Conservation (phyloP, 2,113 vertebrate species). For the Stictonetta naevosa region DNA sequence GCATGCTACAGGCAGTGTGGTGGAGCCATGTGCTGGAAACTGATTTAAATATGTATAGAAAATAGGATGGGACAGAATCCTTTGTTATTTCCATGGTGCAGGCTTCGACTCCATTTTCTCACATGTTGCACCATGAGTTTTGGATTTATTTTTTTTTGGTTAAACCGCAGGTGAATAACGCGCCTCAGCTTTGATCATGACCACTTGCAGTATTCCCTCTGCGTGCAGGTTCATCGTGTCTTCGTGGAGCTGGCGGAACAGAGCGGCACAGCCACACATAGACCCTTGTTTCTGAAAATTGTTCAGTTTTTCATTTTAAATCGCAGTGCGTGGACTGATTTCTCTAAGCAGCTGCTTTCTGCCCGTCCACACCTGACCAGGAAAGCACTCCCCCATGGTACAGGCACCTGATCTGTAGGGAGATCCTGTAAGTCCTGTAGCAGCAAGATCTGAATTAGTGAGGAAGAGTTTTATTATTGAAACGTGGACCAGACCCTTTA, state of each 20-base stretch:
- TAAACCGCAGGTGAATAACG: not conserved
- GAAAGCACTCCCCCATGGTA: not conserved
- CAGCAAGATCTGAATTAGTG: not conserved
- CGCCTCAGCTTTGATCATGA: not conserved
- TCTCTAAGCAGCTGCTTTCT: not conserved
- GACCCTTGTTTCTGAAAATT: not conserved
- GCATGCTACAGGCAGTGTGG: not conserved
- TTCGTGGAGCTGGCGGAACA: not conserved
- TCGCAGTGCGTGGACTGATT: accelerated
- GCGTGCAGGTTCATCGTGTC: not conserved
- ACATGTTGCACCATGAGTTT: not conserved
- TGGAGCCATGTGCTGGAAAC: accelerated
- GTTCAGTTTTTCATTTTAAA: not conserved
- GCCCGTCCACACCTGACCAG: not conserved
- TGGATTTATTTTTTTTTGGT: not conserved
- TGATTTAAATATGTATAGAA: accelerated
- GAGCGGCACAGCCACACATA: not conserved
- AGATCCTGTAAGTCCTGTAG: not conserved
- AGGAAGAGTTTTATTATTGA: not conserved
- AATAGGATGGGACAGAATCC: not conserved
- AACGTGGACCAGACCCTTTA: not conserved
- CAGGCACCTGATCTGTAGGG: accelerated
- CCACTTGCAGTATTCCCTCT: not conserved
- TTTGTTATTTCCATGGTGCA: not conserved
- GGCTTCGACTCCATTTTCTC: not conserved